Conservation (phyloP, 1,140 invertebrate genomes). For the Himalopsyche phryganea region DNA sequence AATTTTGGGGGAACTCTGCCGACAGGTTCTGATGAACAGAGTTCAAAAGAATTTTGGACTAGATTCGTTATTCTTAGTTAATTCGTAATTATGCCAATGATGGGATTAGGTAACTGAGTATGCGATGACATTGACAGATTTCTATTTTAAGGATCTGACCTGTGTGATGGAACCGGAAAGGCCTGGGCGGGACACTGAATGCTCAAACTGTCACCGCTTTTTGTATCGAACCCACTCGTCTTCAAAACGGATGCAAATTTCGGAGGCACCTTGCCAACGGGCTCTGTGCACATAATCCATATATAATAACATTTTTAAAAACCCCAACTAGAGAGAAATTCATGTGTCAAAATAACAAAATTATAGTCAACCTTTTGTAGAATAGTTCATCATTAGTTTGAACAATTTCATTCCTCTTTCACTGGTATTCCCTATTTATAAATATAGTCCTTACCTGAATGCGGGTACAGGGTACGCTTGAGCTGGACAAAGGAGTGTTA, state of each 20-base stretch:
- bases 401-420: no score
- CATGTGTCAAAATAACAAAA: no score
- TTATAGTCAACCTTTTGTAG: no score
- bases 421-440: no score
- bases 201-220: conserved; percentile 39
- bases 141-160: conserved; percentile 45
- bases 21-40: conserved; percentile 63
- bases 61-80: no score
- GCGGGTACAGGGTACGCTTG: conserved; percentile 64
- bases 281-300: conserved; percentile 3
- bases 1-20: conserved; percentile 73
- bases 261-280: conserved; percentile 40
- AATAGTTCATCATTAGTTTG: no score
- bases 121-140: neutral
- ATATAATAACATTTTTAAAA: no score
- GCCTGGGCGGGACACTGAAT: conserved; percentile 65
- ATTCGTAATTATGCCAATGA: neutral
- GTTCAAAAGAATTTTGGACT: no score
- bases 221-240: conserved; percentile 50
- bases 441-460: conserved; percentile 52
- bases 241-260: conserved; percentile 50
- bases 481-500: conserved; percentile 60
- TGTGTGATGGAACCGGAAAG: conserved; percentile 59
- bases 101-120: neutral
- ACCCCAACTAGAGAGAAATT: no score